Evolutionary conservation across 2,888 invertebrate species (phyloP).

Genomic region (Ichneumon xanthorius): DNA sequence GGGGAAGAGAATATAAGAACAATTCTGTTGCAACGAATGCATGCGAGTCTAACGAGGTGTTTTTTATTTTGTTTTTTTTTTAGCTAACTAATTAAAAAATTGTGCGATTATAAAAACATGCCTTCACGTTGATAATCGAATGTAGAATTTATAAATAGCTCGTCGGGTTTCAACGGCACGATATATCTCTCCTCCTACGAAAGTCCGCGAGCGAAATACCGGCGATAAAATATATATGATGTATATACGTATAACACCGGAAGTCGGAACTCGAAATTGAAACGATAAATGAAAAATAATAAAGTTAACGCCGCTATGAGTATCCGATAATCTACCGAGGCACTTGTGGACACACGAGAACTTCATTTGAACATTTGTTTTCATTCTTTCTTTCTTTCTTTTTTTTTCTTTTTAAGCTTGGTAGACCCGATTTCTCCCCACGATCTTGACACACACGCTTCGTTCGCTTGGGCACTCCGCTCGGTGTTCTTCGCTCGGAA

Average conservation of each 20-base stretch:
- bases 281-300: constrained; percentile 1
- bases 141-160: not conserved
- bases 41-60: constrained; percentile 38
- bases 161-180: constrained; percentile 3
- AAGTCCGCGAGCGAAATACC: constrained; percentile 4
- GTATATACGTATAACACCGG: constrained; percentile 9
- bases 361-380: constrained; percentile 22
- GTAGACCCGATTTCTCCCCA: constrained; percentile 23
- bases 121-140: constrained; percentile 22
- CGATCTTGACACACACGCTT: constrained; percentile 22
- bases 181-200: constrained; percentile 20
- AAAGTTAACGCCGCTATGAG: constrained; percentile 13
- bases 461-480: constrained; percentile 11
- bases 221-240: constrained; percentile 9
- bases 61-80: constrained; percentile 2
- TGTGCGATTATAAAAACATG: constrained; percentile 23
- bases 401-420: not conserved
- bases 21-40: constrained; percentile 36
- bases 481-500: constrained; percentile 29
- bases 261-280: constrained; percentile 23
- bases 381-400: not conserved
- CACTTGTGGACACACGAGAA: constrained; percentile 43
- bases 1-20: constrained; percentile 42
- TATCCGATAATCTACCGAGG: constrained; percentile 50
- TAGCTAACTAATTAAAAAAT: constrained; percentile 21